Conservation (phyloP, 1,140 invertebrate genomes). For the Halictus rubicundus region DNA sequence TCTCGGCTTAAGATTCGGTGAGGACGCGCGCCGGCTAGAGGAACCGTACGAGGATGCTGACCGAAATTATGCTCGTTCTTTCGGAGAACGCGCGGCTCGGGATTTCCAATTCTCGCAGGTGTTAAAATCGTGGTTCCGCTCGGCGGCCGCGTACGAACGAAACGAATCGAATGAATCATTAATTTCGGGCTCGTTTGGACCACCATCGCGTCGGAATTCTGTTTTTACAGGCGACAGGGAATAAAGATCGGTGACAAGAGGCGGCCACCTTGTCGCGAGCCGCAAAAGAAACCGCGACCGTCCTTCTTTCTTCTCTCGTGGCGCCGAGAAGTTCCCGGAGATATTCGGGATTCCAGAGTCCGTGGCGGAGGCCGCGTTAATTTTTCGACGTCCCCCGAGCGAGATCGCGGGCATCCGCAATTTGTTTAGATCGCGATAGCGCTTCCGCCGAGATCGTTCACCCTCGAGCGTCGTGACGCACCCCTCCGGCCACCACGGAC, state of each 20-base stretch:
- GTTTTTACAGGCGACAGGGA: background rate
- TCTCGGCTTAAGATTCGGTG: constrained; percentile 60
- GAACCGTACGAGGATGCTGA: background rate
- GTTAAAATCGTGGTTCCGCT: background rate
- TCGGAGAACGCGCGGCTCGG: background rate
- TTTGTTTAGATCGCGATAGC: constrained; percentile 49
- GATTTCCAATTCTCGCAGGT: background rate
- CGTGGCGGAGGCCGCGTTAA: background rate
- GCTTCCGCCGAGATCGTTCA: constrained; percentile 16
- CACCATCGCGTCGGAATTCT: constrained; percentile 44
- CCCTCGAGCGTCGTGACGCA: constrained; percentile 13
- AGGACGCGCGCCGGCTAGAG: constrained; percentile 14
- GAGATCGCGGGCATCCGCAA: constrained; percentile 6
- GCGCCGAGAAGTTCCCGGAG: constrained; percentile 27
- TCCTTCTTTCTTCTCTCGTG: constrained; percentile 11
- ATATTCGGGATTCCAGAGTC: constrained; percentile 12
- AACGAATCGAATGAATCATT: constrained; percentile 38
- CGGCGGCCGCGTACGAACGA: too few species aligned
- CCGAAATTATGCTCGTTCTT: constrained; percentile 19
- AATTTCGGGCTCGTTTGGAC: constrained; percentile 12
- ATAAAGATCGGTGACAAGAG: constrained; percentile 51
- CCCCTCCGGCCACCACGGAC: background rate
- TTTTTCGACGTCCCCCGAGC: constrained; percentile 16
- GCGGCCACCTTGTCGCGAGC: constrained; percentile 34
- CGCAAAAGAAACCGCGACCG: background rate